These are phyloP conservation scores for Ahaetulla prasina DNA, from an alignment of 2,113 vertebrate genomes.

Conservation along the genomic window DNA sequence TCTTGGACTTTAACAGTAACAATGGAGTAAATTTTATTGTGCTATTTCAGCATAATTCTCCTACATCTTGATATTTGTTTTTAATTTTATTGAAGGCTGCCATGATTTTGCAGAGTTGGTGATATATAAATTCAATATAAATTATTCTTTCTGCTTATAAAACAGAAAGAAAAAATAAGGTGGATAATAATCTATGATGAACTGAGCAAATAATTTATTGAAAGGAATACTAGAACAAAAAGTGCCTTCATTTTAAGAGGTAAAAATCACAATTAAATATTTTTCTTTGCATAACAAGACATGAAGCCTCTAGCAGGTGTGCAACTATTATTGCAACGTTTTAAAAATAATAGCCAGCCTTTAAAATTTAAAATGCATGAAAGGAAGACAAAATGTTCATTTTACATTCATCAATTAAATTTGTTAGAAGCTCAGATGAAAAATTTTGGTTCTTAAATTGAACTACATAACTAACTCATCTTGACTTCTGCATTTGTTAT, in stretches of 20 bases:
- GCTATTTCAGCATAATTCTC: not conserved
- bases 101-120: not conserved
- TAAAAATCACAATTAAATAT: slow-evolving; percentile 49
- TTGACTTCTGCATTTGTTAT: slow-evolving; percentile 51
- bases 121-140: not conserved
- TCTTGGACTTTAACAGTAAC: not conserved
- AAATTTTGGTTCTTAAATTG: slow-evolving; percentile 47
- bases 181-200: slow-evolving; percentile 31
- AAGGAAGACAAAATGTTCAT: slow-evolving; percentile 59
- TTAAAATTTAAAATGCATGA: slow-evolving; percentile 51
- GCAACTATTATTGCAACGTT: slow-evolving; percentile 28
- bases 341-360: slow-evolving; percentile 45
- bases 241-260: slow-evolving; percentile 35
- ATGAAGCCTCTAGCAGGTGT: slow-evolving; percentile 48
- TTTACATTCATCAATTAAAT: slow-evolving; percentile 55
- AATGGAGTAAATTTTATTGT: not conserved
- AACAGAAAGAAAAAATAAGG: not conserved
- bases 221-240: slow-evolving; percentile 37
- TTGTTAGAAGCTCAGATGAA: slow-evolving; percentile 56
- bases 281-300: slow-evolving; percentile 43
- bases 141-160: not conserved
- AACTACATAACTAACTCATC: slow-evolving; percentile 36
- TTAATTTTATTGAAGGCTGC: not conserved
- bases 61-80: not conserved
- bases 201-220: slow-evolving; percentile 40